Base-by-base conservation (phyloP, 1,140 invertebrate genomes). In the Trissolcus basalis region DNA sequence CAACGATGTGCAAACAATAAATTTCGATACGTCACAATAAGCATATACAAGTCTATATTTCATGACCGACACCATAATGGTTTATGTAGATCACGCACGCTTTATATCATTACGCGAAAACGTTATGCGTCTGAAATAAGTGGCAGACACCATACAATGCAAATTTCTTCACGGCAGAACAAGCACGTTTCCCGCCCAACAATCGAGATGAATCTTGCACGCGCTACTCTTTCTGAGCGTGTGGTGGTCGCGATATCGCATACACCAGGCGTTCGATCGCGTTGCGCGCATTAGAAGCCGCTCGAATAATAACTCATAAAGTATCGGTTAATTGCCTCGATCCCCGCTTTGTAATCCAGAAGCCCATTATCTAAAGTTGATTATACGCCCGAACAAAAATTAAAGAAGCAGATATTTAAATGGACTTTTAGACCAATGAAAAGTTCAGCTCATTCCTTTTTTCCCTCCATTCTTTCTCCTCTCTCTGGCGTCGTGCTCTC, bases 221-320 rank as follows among this genome's bases (percentile, higher is more conserved):
- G 16, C 41, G 32, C 19, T 27, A 27, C 19, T 65, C 55, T 54
- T 54, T 15, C 35, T 6, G 35, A 16, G 19, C 0, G 13, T 39
- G 48, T 59, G 43, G 70, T 73, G 56, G 69, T 58, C 53, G 12
- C 39, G 13, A 36, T 55, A 39, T 53, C 15, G 9, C 48, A 45
- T 56, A 67, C 56, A 15, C 1, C 3, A 47, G 47, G 35, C 60
- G 48, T 63, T 12, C 36, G 32, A 51, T 45, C 51, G 14, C 55
- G 51, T 33, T 9, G 53, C 32, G 13, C 44, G 60, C 47, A 65
- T 73, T 73, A 65, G 51, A 74, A 55, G 49, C 27, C 27, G 8
- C 47, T 56, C 39, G 58, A 61, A 69, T 69, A 75, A 69, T 69
- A 64, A 69, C 48, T 75, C 64, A 69, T 75, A 74, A 68, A 68